Evolutionary conservation across 2,888 invertebrate species (phyloP).

Genomic region (Caenorhabditis auriculariae): DNA sequence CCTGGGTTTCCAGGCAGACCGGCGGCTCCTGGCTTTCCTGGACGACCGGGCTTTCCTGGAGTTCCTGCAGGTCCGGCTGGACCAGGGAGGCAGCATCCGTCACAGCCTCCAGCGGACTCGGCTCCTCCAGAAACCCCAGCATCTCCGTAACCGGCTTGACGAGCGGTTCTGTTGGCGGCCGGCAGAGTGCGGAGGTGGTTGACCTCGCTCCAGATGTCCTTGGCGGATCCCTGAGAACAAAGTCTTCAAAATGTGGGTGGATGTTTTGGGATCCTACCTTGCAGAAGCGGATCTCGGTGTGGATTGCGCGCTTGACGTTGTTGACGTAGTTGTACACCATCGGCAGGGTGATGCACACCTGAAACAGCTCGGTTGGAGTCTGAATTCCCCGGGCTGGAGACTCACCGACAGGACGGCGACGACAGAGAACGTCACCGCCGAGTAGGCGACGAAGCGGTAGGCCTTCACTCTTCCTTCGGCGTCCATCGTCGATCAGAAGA

Average conservation of each 20-base stretch:
- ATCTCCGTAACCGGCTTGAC: constrained; percentile 46
- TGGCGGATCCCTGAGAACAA: constrained; percentile 29
- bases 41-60: constrained; percentile 40
- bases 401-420: constrained; percentile 42
- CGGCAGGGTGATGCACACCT: constrained; percentile 41
- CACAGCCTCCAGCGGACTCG: constrained; percentile 42
- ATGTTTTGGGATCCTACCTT: constrained; percentile 7
- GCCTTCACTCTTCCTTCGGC: constrained; percentile 40
- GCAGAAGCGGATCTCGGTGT: constrained; percentile 41
- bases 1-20: constrained; percentile 52
- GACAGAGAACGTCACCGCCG: constrained; percentile 45
- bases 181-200: constrained; percentile 35
- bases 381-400: too few species aligned
- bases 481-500: too few species aligned
- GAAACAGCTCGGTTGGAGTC: too few species aligned
- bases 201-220: constrained; percentile 43
- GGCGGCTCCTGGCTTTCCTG: constrained; percentile 50
- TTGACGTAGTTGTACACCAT: constrained; percentile 46
- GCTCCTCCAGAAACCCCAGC: constrained; percentile 31
- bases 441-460: constrained; percentile 45
- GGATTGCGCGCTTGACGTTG: constrained; percentile 42
- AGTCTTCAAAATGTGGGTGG: background rate
- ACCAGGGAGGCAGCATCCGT: constrained; percentile 54
- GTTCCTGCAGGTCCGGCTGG: constrained; percentile 45
- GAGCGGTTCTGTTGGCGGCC: constrained; percentile 46